Percentiles rank a stretch among this genome's conserved stretches.
Evolutionary conservation across 2,888 invertebrate species (phyloP).

Genomic region (Megalurothrips usitatus): DNA sequence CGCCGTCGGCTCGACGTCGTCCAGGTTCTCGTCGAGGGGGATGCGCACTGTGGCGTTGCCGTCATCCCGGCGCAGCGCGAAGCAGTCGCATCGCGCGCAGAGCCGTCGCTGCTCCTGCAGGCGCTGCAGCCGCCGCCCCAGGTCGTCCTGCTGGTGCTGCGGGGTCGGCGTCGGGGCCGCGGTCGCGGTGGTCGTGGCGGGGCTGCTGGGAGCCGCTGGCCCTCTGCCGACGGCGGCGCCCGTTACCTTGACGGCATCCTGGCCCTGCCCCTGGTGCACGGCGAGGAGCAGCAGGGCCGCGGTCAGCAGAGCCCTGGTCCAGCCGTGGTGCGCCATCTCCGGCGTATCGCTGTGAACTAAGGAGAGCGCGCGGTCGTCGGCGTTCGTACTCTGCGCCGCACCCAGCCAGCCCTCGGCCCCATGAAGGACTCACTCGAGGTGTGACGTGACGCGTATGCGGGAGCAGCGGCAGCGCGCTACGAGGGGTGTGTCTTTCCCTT

Average conservation of each 20-base stretch:
- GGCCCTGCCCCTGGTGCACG: too few species aligned
- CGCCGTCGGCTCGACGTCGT: neutral
- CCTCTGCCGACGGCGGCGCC: neutral
- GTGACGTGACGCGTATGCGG: neutral
- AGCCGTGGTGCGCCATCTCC: neutral
- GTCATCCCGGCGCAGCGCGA: neutral
- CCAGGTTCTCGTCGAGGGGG: slow-evolving; percentile 9
- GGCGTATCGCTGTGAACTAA: neutral
- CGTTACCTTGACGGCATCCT: neutral
- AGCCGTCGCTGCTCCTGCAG: slow-evolving; percentile 3
- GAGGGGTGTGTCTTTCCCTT: neutral
- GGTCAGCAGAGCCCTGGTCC: neutral
- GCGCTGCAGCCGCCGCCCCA: neutral
- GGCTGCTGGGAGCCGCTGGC: neutral
- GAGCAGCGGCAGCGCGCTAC: neutral
- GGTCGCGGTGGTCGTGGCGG: neutral
- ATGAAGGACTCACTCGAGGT: too few species aligned
- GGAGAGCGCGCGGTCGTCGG: neutral
- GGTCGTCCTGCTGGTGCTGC: neutral
- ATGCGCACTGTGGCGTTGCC: neutral
- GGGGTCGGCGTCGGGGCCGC: neutral
- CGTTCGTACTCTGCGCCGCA: neutral
- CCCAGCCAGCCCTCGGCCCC: neutral
- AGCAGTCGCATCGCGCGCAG: slow-evolving; percentile 18
- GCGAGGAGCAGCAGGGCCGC: neutral